phyloP scores from a whole-genome alignment of 2,113 vertebrate genomes.

The Oxyruncus cristatus region DNA sequence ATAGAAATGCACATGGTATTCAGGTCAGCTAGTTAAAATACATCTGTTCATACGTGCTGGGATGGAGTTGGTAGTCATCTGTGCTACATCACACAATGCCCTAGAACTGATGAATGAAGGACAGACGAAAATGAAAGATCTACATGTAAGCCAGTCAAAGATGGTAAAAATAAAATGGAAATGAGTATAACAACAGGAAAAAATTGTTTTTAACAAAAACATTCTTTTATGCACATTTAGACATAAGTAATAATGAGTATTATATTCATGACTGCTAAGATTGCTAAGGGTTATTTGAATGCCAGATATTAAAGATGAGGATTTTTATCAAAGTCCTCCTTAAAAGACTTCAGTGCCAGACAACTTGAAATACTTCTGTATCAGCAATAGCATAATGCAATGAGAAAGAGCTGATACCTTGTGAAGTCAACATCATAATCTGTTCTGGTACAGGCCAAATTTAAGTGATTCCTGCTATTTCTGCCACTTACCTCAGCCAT shows the following conservation, averaged over 20 bases:
- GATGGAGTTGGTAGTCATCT: not conserved
- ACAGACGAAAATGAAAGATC: not conserved
- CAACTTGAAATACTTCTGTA: slow-evolving; percentile 51
- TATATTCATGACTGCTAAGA: slow-evolving; percentile 44
- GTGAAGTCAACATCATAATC: slow-evolving; percentile 37
- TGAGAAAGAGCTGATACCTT: slow-evolving; percentile 56
- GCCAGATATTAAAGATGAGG: slow-evolving; percentile 52
- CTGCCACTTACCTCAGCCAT: slow-evolving; percentile 25
- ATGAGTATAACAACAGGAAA: not conserved
- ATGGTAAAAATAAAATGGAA: slow-evolving; percentile 8
- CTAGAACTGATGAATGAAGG: not conserved
- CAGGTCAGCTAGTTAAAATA: not conserved
- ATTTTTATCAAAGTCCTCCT: slow-evolving; percentile 62
- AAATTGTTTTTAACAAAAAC: slow-evolving; percentile 16
- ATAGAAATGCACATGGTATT: not conserved
- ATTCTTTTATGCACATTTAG: slow-evolving; percentile 25
- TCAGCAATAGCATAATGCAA: slow-evolving; percentile 36
- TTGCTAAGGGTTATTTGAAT: slow-evolving; percentile 48
- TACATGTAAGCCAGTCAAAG: not conserved
- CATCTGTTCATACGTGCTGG: not conserved
- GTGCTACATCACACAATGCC: not conserved
- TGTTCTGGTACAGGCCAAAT: slow-evolving; percentile 24
- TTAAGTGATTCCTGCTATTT: slow-evolving; percentile 25
- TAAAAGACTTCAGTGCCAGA: slow-evolving; percentile 56
- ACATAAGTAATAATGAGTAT: slow-evolving; percentile 30